Evolutionary conservation across 2,888 invertebrate genomes (phyloP), one percentile per base, ranked within the genome.

Genomic region (Eretmocerus hayati): DNA sequence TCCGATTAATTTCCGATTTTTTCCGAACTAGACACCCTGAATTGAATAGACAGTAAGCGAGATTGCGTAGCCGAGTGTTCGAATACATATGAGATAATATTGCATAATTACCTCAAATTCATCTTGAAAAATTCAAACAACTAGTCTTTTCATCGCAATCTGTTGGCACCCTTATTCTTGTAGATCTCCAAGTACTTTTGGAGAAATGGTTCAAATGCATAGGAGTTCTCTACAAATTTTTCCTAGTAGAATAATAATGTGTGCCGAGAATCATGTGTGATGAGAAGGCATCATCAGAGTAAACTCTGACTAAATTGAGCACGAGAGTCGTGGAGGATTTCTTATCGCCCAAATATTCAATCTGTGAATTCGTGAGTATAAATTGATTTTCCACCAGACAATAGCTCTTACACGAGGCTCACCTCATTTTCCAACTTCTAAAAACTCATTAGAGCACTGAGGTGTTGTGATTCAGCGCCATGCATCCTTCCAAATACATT

Each of bases 281-380:
- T 0, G 90, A 90, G 74, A 92, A 94, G 0, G 92, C 83, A 69
- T 94, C 93, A 71, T 95, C 95, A 1, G 95, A 95, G 65, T 93
- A 88, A 2, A 87, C 79, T 5, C 85, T 85, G 42, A 75, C 79
- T 52, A 93, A 75, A 68, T 90, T 79, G 1, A 85, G 81, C n/a
- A 93, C 84, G 40, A 94, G 74, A 56, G 80, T 78, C 0, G 92
- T 90, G n/a, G 90, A 72, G 0, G 84, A 83, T 60, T 81, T 85
- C 5, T 77, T 74, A 35, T 71, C 72, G 15, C 85, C 83, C 40
- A 87, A 68, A 54, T 77, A 66, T 45, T 74, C 67, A 15, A 81
- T 67, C 80, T 80, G 56, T 42, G 63, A 37, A 53, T 35, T 39
- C 18, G 37, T 39, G 46, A 32, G 35, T 2, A 36, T 32, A 22